Evolutionary conservation across 2,797 vertebrate genomes (phyloP), one percentile per base, ranked within the genome.

Genomic region (Cebuella pygmaea): DNA sequence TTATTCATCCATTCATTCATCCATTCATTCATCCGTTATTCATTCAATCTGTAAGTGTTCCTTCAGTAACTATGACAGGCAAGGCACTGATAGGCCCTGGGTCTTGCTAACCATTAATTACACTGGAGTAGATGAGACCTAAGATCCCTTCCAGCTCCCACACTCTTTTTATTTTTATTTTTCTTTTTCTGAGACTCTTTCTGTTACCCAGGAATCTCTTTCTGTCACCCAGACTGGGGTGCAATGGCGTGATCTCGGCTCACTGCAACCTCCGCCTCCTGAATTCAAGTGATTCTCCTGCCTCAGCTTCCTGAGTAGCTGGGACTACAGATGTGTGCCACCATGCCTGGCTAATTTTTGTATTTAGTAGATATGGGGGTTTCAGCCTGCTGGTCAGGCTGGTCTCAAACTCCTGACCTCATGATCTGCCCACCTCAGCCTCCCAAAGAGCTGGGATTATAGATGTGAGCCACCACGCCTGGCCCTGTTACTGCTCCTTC

Each of bases 41-140:
- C 50, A 52, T 24, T 76, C 30, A 20, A 12, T 39, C 74, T 59
- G 41, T 2, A 17, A 33, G 41, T 10, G 11, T 67, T 50, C 39
- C 19, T 5, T 67, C 26, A 90, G 44, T 33, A 80, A 14, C n/a
- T 36, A 10, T 19, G 80, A 13, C 0, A 30, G 79, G 3, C 41
- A 52, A 24, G 55, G 52, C 1, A 24, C 20, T 0, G 13, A 36
- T 0, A 8, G 48, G 57, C 36, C 61, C 39, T 39, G 17, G 7
- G 59, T 27, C 22, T 59, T 26, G 0, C 48, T 75, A 5, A 57
- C 46, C 19, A 41, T 22, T 19, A 55, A 41, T 22, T 19, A 55
- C 48, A 2, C 39, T 14, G 36, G 88, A 90, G 26, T 9, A 5
- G 39, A 44, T 33, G n/a, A 0, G 3, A 44, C 76, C n/a, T 4